Evolutionary conservation across 2,113 vertebrate species (phyloP).

Genomic region (Triplophysa tibetana): DNA sequence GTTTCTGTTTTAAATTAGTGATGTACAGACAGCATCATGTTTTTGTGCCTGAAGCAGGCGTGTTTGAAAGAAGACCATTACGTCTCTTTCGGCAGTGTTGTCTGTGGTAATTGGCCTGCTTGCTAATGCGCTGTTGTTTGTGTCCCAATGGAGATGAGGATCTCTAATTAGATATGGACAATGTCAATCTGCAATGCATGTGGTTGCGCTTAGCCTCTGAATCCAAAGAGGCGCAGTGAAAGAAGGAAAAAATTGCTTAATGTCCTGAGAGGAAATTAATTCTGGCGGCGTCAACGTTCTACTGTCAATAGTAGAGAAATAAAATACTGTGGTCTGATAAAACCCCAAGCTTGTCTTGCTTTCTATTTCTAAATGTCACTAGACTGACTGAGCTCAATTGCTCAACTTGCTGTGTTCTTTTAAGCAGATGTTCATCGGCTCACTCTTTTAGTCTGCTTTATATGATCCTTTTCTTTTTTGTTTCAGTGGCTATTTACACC

Average conservation of each 20-base stretch:
- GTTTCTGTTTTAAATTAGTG: not conserved
- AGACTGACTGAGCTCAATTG: not conserved
- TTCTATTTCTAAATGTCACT: not conserved
- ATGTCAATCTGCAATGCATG: not conserved
- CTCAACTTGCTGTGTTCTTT: not conserved
- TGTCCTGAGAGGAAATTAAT: slow-evolving; percentile 26
- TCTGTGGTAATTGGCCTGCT: slow-evolving; percentile 3
- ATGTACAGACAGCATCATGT: slow-evolving; percentile 1
- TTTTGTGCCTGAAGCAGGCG: not conserved
- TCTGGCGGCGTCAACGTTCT: not conserved
- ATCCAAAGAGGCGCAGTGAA: slow-evolving; percentile 4
- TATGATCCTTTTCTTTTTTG: not conserved
- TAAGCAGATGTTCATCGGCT: not conserved
- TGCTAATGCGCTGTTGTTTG: slow-evolving; percentile 30
- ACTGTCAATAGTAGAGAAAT: slow-evolving; percentile 12
- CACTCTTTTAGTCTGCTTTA: not conserved
- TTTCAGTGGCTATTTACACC: not conserved
- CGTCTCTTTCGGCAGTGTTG: not conserved
- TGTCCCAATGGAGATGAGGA: slow-evolving; percentile 1
- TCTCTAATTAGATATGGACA: slow-evolving; percentile 17
- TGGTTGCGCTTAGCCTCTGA: not conserved
- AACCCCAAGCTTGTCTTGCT: not conserved
- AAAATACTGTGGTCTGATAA: not conserved
- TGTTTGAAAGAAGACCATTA: not conserved
- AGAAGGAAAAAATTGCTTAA: slow-evolving; percentile 47